Conservation (phyloP, 2,888 invertebrate genomes). For the Laspeyria flexula region DNA sequence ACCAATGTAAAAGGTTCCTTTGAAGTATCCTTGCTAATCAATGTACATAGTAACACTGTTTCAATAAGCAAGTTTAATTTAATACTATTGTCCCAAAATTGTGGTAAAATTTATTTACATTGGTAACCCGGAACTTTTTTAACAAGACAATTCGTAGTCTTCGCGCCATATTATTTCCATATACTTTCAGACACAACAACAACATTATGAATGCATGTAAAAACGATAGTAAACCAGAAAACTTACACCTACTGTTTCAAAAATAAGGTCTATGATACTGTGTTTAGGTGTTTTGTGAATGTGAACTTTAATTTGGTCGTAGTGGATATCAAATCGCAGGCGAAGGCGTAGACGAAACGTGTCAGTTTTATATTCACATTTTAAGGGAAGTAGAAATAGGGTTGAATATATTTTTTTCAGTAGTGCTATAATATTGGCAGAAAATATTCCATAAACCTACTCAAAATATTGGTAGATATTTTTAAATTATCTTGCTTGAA, state of each 20-base stretch:
- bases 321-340: constrained; percentile 63
- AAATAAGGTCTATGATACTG: constrained; percentile 4
- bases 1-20: no score
- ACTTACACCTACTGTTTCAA: background rate
- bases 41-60: no score
- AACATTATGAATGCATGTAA: constrained; percentile 13
- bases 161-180: constrained; percentile 81
- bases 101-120: background rate
- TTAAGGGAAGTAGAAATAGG: constrained; percentile 55
- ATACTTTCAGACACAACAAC: constrained; percentile 51
- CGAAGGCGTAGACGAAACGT: constrained; percentile 67
- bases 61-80: no score
- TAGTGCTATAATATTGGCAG: constrained; percentile 8
- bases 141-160: constrained; percentile 80
- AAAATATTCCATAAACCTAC: no score
- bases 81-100: background rate
- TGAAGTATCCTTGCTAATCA: no score
- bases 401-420: constrained; percentile 58
- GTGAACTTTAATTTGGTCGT: constrained; percentile 14
- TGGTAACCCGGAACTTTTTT: constrained; percentile 56
- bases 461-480: no score
- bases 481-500: no score
- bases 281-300: constrained; percentile 9
- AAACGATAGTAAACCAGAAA: background rate
- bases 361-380: constrained; percentile 72